Evolutionary conservation across 1,140 invertebrate genomes (phyloP).

Genomic region (Papilio aristodemus): DNA sequence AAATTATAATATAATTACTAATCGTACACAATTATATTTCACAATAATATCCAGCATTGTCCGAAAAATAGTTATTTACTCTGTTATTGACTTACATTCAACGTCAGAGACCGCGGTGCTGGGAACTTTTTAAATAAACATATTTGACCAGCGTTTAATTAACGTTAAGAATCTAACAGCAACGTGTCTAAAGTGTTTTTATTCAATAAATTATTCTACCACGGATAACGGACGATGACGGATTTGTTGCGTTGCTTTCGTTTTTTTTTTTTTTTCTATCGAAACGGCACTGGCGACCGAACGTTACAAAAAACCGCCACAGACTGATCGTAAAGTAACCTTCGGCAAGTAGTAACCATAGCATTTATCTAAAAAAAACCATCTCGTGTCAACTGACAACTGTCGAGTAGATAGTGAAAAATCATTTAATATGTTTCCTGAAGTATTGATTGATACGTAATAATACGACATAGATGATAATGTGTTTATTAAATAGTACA

Average conservation of each 20-base stretch:
- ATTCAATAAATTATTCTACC: neutral
- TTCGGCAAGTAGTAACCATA: neutral
- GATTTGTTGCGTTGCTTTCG: neutral
- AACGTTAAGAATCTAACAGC: too few species aligned
- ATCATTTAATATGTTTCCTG: neutral
- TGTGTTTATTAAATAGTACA: too few species aligned
- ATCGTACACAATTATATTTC: too few species aligned
- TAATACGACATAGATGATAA: neutral
- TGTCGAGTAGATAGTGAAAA: neutral
- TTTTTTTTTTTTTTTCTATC: neutral
- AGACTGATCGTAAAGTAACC: slow-evolving; percentile 4
- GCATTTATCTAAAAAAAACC: slow-evolving; percentile 3
- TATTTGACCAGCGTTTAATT: too few species aligned
- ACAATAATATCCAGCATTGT: too few species aligned
- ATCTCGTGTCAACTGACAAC: neutral
- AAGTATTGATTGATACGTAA: neutral
- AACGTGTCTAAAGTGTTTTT: too few species aligned
- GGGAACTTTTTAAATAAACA: too few species aligned
- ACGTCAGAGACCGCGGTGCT: too few species aligned
- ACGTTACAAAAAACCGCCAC: slow-evolving; percentile 7
- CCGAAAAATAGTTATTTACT: too few species aligned
- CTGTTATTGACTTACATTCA: too few species aligned
- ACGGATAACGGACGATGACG: neutral
- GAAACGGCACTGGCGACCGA: neutral
- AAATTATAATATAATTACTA: too few species aligned